Conservation (phyloP, 2,797 vertebrate genomes). For the Hylomyscus alleni region DNA sequence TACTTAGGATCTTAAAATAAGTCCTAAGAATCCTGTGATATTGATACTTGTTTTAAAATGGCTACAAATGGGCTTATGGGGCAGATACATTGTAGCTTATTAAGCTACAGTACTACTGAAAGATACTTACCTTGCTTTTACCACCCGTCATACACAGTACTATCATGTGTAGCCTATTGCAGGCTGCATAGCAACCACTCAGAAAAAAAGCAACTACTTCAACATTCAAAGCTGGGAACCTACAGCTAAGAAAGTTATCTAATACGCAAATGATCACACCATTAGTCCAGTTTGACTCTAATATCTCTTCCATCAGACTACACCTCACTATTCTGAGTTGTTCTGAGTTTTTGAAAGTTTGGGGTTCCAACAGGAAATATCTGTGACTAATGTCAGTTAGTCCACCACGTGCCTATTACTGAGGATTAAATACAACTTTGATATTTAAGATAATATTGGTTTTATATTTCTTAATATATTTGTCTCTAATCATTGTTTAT, state of each 20-base stretch:
- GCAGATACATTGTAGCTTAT: not conserved
- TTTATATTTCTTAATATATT: not conserved
- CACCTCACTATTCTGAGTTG: not conserved
- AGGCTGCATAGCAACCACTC: not conserved
- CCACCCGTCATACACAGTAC: not conserved
- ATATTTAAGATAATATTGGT: not conserved
- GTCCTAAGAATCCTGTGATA: not conserved
- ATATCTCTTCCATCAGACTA: not conserved
- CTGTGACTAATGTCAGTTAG: not conserved
- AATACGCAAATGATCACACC: not conserved
- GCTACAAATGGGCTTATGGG: accelerated
- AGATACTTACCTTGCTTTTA: not conserved
- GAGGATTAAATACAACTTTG: not conserved
- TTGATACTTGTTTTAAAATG: not conserved
- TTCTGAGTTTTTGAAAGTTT: not conserved
- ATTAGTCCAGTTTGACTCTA: not conserved
- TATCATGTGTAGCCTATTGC: not conserved
- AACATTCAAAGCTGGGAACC: not conserved
- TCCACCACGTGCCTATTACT: not conserved
- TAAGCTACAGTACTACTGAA: not conserved
- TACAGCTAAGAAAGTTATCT: not conserved
- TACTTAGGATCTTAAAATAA: not conserved
- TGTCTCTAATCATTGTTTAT: not conserved
- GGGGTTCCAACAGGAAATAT: not conserved
- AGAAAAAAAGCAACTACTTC: not conserved